A percentile compares a stretch with the other conserved stretches of the same genome.
phyloP scores from a whole-genome alignment of 2,888 invertebrate genomes.

The Hydrotaea diabolus region DNA sequence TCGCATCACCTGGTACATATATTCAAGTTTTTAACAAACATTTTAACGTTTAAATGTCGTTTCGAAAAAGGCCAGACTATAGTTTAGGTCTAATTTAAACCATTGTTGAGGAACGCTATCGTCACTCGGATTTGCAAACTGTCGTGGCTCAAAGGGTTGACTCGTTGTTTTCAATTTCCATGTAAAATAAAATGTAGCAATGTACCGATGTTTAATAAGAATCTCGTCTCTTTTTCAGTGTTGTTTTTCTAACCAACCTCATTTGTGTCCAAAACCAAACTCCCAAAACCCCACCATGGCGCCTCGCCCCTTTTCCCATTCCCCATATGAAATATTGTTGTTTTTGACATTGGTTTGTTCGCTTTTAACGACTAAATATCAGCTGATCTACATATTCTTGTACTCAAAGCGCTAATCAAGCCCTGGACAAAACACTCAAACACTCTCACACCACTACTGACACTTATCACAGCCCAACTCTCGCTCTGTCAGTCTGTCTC shows the following conservation, averaged over 20 bases:
- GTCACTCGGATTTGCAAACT: neutral
- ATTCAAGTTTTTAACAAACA: too few species aligned
- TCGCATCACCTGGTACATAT: too few species aligned
- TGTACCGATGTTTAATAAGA: constrained; percentile 37
- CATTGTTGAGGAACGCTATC: neutral
- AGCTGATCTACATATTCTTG: neutral
- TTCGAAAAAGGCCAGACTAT: too few species aligned
- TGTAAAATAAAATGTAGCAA: constrained; percentile 51
- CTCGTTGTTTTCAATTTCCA: constrained; percentile 34
- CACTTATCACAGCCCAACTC: constrained; percentile 21
- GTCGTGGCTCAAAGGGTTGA: neutral
- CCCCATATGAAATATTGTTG: neutral
- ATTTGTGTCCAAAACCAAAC: neutral
- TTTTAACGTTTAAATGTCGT: too few species aligned
- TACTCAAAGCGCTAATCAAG: neutral
- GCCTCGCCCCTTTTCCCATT: neutral
- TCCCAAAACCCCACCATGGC: neutral
- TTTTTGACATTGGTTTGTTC: constrained; percentile 13
- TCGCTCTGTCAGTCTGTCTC: neutral
- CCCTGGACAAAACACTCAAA: constrained; percentile 12
- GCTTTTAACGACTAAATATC: constrained; percentile 4
- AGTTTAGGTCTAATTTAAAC: too few species aligned
- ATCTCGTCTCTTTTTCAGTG: constrained; percentile 20
- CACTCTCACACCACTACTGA: constrained; percentile 13
- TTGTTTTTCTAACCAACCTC: neutral